Percentiles rank a stretch among this genome's conserved stretches.
Evolutionary conservation across 2,888 invertebrate genomes (phyloP).

Genomic region (Epinotia brunnichana): DNA sequence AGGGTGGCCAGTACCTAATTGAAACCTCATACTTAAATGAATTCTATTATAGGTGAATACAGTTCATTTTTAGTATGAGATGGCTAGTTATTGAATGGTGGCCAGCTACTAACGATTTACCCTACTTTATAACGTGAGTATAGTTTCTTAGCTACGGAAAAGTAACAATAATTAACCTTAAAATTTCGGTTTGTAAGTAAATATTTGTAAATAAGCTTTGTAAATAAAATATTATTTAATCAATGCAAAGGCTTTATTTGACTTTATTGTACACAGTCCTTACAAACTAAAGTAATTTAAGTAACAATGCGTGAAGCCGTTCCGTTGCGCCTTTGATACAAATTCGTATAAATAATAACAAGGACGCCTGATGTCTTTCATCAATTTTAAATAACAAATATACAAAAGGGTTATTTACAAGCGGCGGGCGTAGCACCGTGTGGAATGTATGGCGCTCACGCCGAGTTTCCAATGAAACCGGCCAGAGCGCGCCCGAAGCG

Average conservation of each 20-base stretch:
- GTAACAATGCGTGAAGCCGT: constrained; percentile 77
- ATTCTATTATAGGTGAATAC: no score
- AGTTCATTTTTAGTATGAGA: no score
- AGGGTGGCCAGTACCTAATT: no score
- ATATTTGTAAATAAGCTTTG: constrained; percentile 38
- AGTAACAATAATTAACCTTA: constrained; percentile 13
- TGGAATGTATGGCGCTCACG: constrained; percentile 47
- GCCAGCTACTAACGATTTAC: no score
- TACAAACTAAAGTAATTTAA: constrained; percentile 73
- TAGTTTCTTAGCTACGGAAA: constrained; percentile 18
- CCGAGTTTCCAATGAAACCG: constrained; percentile 44
- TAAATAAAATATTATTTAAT: constrained; percentile 67
- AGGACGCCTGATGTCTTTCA: constrained; percentile 53
- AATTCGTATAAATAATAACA: constrained; percentile 62
- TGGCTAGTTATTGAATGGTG: no score
- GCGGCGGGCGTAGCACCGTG: constrained; percentile 49
- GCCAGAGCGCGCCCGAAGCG: constrained; percentile 27
- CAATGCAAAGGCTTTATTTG: constrained; percentile 82
- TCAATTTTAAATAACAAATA: constrained; percentile 67
- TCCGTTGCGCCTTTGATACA: constrained; percentile 62
- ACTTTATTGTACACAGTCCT: constrained; percentile 77
- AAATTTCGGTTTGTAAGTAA: constrained; percentile 24
- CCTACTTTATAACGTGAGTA: neutral
- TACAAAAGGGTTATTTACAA: constrained; percentile 70
- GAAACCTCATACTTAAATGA: no score